phyloP scores from a whole-genome alignment of 2,797 vertebrate species.

The Esox masquinongy region DNA sequence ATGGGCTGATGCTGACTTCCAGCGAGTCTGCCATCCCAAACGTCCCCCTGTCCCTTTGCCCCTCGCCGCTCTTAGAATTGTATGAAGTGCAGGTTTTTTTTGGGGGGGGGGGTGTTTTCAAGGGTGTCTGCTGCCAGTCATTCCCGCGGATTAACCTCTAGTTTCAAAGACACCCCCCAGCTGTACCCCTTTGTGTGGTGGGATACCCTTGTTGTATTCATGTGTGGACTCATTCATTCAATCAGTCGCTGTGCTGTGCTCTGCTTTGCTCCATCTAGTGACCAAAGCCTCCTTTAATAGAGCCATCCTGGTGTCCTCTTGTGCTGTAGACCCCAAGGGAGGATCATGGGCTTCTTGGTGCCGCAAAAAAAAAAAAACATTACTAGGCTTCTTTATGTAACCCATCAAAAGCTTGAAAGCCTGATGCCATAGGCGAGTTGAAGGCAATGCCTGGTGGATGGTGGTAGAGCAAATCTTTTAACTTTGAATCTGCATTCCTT shows the following conservation, averaged over 20 bases:
- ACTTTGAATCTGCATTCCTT: background rate
- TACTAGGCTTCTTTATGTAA: background rate
- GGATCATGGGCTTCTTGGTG: background rate
- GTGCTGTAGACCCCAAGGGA: background rate
- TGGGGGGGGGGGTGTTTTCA: slow-evolving; percentile 4
- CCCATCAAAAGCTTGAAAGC: slow-evolving; percentile 8
- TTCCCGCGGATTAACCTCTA: slow-evolving; percentile 39
- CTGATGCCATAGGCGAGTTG: background rate
- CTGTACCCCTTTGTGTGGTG: slow-evolving; percentile 31
- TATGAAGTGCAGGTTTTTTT: background rate
- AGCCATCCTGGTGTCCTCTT: slow-evolving; percentile 15
- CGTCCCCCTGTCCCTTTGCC: background rate
- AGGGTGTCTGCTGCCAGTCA: slow-evolving; percentile 25
- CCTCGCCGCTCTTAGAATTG: background rate
- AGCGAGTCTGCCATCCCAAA: slow-evolving; percentile 53
- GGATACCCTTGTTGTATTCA: slow-evolving; percentile 35
- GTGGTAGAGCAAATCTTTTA: background rate
- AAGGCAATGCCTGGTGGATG: background rate
- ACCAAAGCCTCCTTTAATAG: slow-evolving; percentile 37
- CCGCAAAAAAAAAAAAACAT: background rate
- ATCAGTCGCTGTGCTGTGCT: slow-evolving; percentile 7
- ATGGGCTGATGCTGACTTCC: slow-evolving; percentile 56
- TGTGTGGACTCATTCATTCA: slow-evolving; percentile 25
- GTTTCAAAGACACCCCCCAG: slow-evolving; percentile 38
- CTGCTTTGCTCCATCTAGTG: background rate